phyloP scores from a whole-genome alignment of 2,797 vertebrate genomes.

The Masticophis lateralis region DNA sequence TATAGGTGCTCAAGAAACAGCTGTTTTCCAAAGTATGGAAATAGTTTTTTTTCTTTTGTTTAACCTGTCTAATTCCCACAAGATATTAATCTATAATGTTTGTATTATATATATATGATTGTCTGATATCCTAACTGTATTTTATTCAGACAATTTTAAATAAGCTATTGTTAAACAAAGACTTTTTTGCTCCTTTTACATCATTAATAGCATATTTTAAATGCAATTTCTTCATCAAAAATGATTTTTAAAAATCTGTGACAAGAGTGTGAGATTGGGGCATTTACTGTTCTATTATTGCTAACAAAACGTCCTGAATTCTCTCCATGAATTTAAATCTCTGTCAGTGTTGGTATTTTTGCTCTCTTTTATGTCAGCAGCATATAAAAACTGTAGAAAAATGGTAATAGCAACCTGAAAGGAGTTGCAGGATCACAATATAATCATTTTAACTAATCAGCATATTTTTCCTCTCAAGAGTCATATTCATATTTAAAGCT shows the following conservation, averaged over 20 bases:
- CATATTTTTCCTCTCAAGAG: neutral
- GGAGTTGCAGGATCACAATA: neutral
- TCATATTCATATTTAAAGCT: slow-evolving; percentile 47
- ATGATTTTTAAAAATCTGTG: neutral
- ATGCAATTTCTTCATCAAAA: neutral
- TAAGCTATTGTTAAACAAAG: neutral
- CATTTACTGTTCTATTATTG: neutral
- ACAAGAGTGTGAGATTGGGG: neutral
- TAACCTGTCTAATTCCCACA: neutral
- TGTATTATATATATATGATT: neutral
- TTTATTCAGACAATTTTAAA: neutral
- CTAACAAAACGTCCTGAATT: neutral
- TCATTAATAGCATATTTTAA: neutral
- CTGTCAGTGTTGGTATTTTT: neutral
- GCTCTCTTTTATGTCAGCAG: neutral
- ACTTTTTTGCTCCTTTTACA: neutral
- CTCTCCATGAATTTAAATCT: neutral
- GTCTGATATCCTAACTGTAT: neutral
- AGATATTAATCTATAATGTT: neutral
- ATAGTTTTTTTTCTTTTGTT: neutral
- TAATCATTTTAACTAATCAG: slow-evolving; percentile 10
- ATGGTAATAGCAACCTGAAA: slow-evolving; percentile 26
- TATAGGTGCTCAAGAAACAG: neutral
- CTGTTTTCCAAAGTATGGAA: neutral
- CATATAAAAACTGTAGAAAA: slow-evolving; percentile 8